A percentile compares a stretch with the other conserved stretches of the same genome.
Evolutionary conservation across 2,113 vertebrate genomes (phyloP).

Genomic region (Dromaius novaehollandiae): DNA sequence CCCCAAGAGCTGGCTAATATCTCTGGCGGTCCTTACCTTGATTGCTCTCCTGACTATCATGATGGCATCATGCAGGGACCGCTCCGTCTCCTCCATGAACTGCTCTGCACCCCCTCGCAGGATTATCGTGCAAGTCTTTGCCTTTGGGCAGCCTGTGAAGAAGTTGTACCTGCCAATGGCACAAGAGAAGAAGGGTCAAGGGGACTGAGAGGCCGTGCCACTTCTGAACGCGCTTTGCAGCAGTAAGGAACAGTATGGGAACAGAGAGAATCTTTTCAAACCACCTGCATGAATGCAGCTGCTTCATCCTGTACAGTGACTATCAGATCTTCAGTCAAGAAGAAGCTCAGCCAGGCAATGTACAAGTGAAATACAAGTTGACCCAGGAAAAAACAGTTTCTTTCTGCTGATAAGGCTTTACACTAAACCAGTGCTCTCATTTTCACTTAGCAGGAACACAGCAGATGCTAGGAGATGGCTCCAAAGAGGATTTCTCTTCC

Average conservation of each 20-base stretch:
- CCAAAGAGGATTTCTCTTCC: neutral
- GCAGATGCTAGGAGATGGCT: neutral
- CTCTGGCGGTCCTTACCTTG: constrained; percentile 77
- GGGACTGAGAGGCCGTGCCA: fast-evolving
- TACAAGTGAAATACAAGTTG: neutral
- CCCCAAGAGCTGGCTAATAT: fast-evolving
- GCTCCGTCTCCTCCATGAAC: constrained; percentile 98
- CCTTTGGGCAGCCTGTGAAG: constrained; percentile 94
- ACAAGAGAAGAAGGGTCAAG: fast-evolving
- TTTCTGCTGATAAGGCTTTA: neutral
- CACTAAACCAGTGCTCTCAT: neutral
- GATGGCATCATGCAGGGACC: constrained; percentile 96
- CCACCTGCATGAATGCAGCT: fast-evolving
- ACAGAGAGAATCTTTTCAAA: neutral
- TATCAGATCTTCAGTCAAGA: fast-evolving
- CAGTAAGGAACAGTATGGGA: no score
- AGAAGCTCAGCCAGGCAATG: neutral
- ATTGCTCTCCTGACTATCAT: constrained; percentile 98
- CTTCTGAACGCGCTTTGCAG: neutral
- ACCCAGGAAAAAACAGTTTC: neutral
- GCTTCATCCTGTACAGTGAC: fast-evolving
- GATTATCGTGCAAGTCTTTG: constrained; percentile 95
- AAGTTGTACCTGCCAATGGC: constrained; percentile 87
- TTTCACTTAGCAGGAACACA: neutral
- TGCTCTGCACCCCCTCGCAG: constrained; percentile 94